Percentiles rank a stretch among this genome's conserved stretches.
phyloP scores from a whole-genome alignment of 2,797 vertebrate species.

The Intellagama lesueurii region DNA sequence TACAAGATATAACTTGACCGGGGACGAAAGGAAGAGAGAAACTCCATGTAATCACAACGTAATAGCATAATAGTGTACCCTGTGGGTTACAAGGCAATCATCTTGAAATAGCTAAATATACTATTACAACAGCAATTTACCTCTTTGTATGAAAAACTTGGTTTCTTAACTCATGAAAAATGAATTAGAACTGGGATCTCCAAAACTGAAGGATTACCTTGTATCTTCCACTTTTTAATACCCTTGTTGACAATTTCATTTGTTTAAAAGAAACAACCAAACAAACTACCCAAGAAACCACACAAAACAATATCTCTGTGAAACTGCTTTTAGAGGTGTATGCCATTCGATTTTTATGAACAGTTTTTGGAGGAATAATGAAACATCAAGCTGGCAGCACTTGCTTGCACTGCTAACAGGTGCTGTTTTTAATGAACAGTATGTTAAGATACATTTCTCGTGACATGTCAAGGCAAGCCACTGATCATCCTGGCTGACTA shows the following conservation, averaged over 20 bases:
- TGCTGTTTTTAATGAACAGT: background rate
- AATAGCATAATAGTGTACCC: slow-evolving; percentile 64
- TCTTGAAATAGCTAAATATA: slow-evolving; percentile 67
- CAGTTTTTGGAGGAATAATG: slow-evolving; percentile 40
- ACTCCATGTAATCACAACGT: slow-evolving; percentile 58
- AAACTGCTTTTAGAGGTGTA: slow-evolving; percentile 63
- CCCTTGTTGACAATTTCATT: slow-evolving; percentile 56
- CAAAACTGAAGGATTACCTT: slow-evolving; percentile 49
- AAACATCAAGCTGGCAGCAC: background rate
- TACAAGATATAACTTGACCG: slow-evolving; percentile 65
- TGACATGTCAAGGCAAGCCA: background rate
- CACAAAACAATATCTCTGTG: slow-evolving; percentile 56
- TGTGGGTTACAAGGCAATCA: slow-evolving; percentile 76
- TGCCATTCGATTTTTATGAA: slow-evolving; percentile 56
- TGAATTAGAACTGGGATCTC: slow-evolving; percentile 67
- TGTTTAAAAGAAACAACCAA: slow-evolving; percentile 32
- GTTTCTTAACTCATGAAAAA: slow-evolving; percentile 70
- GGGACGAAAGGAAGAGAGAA: background rate
- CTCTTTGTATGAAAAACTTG: slow-evolving; percentile 55
- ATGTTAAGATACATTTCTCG: background rate
- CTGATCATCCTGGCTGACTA: slow-evolving; percentile 27
- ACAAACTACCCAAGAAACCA: too few relatives aligned
- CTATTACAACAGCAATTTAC: slow-evolving; percentile 72
- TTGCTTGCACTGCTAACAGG: slow-evolving; percentile 22
- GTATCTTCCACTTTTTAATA: slow-evolving; percentile 56